These are phyloP conservation scores for Pollenia griseotomentosa DNA, from an alignment of 2,888 invertebrate genomes.

Conservation along the genomic window DNA sequence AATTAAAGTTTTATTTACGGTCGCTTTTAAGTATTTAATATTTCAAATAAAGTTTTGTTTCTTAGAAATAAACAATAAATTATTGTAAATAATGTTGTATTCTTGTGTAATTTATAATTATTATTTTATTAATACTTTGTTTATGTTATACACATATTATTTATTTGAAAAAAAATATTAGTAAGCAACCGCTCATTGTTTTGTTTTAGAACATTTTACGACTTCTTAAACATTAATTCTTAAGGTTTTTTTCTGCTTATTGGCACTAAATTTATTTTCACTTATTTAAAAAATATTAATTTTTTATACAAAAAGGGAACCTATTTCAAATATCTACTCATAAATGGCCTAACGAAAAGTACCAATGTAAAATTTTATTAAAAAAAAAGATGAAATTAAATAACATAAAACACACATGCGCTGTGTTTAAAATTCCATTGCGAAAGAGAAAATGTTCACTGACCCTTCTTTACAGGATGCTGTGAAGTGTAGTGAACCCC, in stretches of 20 bases:
- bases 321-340: constrained; percentile 15
- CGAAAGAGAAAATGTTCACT: constrained; percentile 69
- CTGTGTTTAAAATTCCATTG: constrained; percentile 69
- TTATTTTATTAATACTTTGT: neutral
- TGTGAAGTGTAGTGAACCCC: constrained; percentile 70
- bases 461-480: constrained; percentile 68
- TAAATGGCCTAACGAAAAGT: constrained; percentile 35
- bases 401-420: constrained; percentile 73
- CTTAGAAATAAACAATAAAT: too few species aligned
- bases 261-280: too few species aligned
- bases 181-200: neutral
- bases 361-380: neutral
- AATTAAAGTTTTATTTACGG: too few species aligned
- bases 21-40: too few species aligned
- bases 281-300: neutral
- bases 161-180: constrained; percentile 1
- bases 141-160: constrained; percentile 52
- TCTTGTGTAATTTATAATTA: neutral
- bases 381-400: constrained; percentile 72
- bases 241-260: too few species aligned
- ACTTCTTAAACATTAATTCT: neutral
- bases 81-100: neutral
- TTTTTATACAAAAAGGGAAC: constrained; percentile 24
- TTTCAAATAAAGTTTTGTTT: too few species aligned
- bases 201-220: neutral